Percentiles rank a stretch among this genome's conserved stretches.
phyloP scores from a whole-genome alignment of 1,140 invertebrate species.

The Heliconius hewitsoni region DNA sequence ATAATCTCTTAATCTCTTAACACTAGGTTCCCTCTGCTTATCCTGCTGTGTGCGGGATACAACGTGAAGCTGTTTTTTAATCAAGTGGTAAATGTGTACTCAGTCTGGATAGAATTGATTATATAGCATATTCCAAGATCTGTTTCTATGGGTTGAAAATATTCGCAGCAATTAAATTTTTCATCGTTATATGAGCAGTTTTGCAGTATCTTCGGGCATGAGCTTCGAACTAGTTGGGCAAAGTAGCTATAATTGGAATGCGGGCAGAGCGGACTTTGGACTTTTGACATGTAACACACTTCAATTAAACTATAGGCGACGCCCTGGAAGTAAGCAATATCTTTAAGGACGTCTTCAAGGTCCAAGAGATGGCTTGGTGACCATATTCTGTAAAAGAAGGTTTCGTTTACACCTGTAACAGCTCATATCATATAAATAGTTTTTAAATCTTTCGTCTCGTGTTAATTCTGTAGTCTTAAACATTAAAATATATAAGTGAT shows the following conservation, averaged over 20 bases:
- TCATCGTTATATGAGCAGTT: conserved; percentile 84
- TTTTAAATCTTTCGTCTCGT: too few species aligned
- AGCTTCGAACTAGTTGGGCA: conserved; percentile 81
- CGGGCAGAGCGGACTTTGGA: conserved; percentile 62
- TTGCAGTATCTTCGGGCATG: conserved; percentile 81
- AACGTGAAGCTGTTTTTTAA: too few species aligned
- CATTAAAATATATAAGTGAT: too few species aligned
- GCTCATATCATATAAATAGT: too few species aligned
- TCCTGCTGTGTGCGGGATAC: too few species aligned
- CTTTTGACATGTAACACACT: conserved; percentile 78
- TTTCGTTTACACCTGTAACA: background rate
- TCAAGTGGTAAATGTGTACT: conserved; percentile 46
- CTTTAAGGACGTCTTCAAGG: conserved; percentile 84
- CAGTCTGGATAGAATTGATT: conserved; percentile 84
- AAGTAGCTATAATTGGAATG: conserved; percentile 82
- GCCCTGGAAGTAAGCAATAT: conserved; percentile 85
- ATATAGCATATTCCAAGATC: conserved; percentile 85
- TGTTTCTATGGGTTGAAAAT: conserved; percentile 84
- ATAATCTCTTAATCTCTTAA: too few species aligned
- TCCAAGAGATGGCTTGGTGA: conserved; percentile 84
- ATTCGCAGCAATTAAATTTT: conserved; percentile 85
- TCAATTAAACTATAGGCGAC: conserved; percentile 83
- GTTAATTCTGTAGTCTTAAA: too few species aligned
- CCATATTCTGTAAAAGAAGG: conserved; percentile 79
- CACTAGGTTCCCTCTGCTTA: too few species aligned